Conservation (phyloP, 2,888 invertebrate species). For the Beris morrisii region DNA sequence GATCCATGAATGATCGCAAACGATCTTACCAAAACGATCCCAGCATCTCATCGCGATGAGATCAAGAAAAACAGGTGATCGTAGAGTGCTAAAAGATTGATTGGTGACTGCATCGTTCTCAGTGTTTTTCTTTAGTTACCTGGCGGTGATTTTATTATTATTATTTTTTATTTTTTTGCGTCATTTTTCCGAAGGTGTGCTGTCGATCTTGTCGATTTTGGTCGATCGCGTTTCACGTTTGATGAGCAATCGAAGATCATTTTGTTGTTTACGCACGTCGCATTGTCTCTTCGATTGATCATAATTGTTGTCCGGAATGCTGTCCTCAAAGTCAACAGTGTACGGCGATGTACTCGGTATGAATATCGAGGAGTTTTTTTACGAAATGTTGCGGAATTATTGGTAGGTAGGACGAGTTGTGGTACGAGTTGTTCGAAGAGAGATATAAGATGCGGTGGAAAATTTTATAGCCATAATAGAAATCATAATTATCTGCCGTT, state of each 20-base stretch:
- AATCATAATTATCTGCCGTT: slow-evolving; percentile 29
- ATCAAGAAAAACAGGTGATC: slow-evolving; percentile 25
- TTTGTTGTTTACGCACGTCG: slow-evolving; percentile 30
- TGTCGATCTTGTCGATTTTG: background rate
- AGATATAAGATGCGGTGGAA: slow-evolving; percentile 19
- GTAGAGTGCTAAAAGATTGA: slow-evolving; percentile 39
- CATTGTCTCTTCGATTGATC: slow-evolving; percentile 36
- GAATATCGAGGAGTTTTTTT: slow-evolving; percentile 39
- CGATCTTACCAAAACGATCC: slow-evolving; percentile 16
- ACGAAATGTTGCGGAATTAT: background rate
- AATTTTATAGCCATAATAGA: slow-evolving; percentile 28
- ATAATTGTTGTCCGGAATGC: slow-evolving; percentile 39
- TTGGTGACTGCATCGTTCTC: slow-evolving; percentile 33
- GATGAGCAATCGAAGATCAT: slow-evolving; percentile 29
- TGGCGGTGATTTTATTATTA: background rate
- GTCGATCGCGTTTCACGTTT: background rate
- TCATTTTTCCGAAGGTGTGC: slow-evolving; percentile 15
- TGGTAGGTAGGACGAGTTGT: no score
- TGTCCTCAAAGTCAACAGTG: slow-evolving; percentile 27
- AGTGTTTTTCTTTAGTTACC: slow-evolving; percentile 15
- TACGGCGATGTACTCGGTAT: slow-evolving; percentile 33
- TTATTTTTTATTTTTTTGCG: slow-evolving; percentile 17
- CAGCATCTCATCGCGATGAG: background rate
- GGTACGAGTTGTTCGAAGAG: background rate
- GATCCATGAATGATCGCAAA: slow-evolving; percentile 18